Percentiles rank a stretch among this genome's conserved stretches.
Conservation (phyloP, 2,113 vertebrate genomes). For the Oreotragus oreotragus region DNA sequence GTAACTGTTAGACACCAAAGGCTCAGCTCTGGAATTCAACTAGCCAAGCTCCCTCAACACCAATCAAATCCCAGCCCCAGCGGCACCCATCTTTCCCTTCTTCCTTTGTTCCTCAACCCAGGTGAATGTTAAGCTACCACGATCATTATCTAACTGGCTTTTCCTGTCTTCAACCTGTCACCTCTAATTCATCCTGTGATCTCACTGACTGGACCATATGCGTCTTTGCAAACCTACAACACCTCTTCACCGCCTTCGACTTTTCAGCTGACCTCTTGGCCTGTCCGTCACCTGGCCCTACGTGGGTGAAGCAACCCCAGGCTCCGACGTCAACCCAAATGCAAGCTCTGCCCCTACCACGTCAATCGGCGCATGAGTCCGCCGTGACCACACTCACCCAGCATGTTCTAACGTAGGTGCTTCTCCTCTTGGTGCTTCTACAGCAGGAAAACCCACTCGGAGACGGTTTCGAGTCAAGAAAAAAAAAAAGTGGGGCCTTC, state of each 20-base stretch:
- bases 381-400: fast-evolving
- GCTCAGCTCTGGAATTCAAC: background rate
- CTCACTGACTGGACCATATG: background rate
- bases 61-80: background rate
- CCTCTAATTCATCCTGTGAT: background rate
- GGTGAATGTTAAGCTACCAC: background rate
- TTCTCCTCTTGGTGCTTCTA: background rate
- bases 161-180: background rate
- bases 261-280: background rate
- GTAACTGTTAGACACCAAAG: background rate
- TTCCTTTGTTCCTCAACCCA: background rate
- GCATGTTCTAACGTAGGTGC: background rate
- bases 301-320: background rate
- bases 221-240: background rate
- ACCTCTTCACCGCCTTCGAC: background rate
- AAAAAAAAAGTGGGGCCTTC: background rate
- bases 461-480: background rate
- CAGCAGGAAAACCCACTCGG: background rate
- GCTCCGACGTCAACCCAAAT: background rate
- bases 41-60: background rate
- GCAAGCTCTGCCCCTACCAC: background rate
- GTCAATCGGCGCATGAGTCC: fast-evolving
- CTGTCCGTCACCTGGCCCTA: background rate
- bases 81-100: background rate
- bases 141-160: background rate